Evolutionary conservation across 64 coral and sea anemone genomes (phyloP).

Genomic region (Dendrophyllia cribrosa): DNA sequence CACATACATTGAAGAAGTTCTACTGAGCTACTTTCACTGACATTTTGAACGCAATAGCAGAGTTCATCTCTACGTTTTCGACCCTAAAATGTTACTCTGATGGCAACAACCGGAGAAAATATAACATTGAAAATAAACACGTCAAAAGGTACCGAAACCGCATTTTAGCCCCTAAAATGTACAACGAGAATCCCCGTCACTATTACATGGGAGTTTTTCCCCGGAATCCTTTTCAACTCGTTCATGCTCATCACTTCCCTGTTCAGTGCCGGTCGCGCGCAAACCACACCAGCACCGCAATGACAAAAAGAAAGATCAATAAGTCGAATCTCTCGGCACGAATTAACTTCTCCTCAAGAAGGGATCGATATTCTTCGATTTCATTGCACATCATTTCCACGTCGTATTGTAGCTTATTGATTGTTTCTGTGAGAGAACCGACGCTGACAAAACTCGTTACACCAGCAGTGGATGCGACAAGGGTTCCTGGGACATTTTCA

Average conservation of each 20-base stretch:
- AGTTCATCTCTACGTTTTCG: no score
- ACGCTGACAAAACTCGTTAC: neutral
- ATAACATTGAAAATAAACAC: no score
- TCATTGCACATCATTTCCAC: neutral
- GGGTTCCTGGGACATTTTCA: neutral
- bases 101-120: no score
- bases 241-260: neutral
- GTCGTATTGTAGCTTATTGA: neutral
- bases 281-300: neutral
- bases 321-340: neutral
- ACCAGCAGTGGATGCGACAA: neutral
- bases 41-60: no score
- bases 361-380: neutral
- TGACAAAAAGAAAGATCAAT: neutral
- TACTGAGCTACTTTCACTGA: no score
- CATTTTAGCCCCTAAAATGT: no score
- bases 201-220: no score
- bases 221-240: no score
- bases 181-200: no score
- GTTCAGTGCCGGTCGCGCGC: neutral
- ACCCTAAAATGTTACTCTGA: no score
- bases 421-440: neutral
- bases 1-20: no score
- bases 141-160: no score
- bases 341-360: neutral